Evolutionary conservation across 2,113 vertebrate species (phyloP).

Genomic region (Melanostigma gelatinosum): DNA sequence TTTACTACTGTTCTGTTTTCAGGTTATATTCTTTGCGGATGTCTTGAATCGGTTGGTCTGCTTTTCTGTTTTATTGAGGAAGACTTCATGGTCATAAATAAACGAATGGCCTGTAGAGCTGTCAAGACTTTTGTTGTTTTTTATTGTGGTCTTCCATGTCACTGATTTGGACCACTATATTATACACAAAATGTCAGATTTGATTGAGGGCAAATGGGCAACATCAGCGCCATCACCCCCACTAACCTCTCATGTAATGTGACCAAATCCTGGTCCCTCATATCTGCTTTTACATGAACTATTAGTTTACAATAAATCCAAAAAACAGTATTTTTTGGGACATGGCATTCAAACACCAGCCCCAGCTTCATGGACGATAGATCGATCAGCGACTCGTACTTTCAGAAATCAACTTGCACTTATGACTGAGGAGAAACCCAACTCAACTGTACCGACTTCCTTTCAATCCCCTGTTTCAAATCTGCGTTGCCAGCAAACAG

Average conservation of each 20-base stretch:
- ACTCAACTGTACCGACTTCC: neutral
- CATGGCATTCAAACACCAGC: neutral
- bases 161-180: neutral
- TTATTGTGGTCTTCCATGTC: neutral
- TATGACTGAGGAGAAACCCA: neutral
- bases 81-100: neutral
- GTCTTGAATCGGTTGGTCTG: neutral
- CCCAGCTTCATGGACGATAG: neutral
- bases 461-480: neutral
- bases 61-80: neutral
- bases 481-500: conserved; percentile 8
- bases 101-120: neutral
- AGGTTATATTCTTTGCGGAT: neutral
- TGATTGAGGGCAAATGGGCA: neutral
- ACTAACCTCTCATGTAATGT: neutral
- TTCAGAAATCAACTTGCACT: no score
- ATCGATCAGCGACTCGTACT: neutral
- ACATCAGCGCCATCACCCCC: neutral
- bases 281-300: neutral
- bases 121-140: neutral
- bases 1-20: neutral
- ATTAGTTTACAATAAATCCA: neutral
- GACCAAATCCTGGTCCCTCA: neutral
- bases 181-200: neutral
- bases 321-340: neutral